These are phyloP conservation scores for Pseudococcus longispinus DNA, from an alignment of 2,888 invertebrate species.

Conservation along the genomic window DNA sequence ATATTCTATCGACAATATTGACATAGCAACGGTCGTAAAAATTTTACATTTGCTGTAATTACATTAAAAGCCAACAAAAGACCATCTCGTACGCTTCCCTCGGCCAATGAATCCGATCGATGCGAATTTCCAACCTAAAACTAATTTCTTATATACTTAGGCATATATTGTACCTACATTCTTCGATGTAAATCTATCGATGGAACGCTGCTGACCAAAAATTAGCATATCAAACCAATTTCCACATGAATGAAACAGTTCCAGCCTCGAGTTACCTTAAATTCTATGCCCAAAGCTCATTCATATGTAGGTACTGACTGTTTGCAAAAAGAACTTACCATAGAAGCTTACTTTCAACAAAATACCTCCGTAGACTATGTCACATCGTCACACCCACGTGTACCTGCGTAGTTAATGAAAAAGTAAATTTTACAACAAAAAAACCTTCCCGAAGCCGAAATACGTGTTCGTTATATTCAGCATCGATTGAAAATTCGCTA, in stretches of 20 bases:
- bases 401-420: not conserved
- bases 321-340: not conserved
- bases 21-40: constrained; percentile 25
- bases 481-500: not conserved
- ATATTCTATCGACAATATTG: constrained; percentile 34
- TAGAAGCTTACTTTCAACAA: not conserved
- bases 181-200: not conserved
- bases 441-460: not conserved
- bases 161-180: not conserved
- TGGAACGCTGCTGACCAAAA: not conserved
- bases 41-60: constrained; percentile 2
- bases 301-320: not conserved
- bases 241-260: not conserved
- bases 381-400: not conserved
- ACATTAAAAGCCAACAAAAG: constrained; percentile 26
- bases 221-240: not conserved
- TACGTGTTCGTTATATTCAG: not conserved
- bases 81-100: not conserved
- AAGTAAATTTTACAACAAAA: not conserved
- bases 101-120: constrained; percentile 1
- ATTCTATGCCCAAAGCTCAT: not conserved
- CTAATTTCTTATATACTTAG: not conserved
- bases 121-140: not conserved
- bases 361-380: not conserved
- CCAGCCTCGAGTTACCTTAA: not conserved